Base-by-base conservation (phyloP, 2,888 invertebrate genomes). In the Sclerodermus sp. region DNA sequence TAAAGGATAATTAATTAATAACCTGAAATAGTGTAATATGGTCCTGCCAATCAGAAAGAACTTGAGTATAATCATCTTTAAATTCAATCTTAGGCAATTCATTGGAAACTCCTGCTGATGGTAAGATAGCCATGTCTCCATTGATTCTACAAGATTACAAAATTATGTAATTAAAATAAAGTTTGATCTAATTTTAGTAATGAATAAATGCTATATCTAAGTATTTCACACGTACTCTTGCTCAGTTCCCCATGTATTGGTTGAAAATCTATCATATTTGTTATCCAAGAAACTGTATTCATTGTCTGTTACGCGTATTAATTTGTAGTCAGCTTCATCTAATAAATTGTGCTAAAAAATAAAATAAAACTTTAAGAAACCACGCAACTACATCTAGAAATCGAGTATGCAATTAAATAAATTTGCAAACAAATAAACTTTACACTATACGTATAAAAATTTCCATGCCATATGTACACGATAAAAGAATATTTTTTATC, bases 1-100 rank as follows among this genome's bases (percentile, higher is more conserved):
- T 13, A 39, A n/a, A 2, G 17, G 13, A 42, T 12, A 10, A 40
- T 45, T 31, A 30, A 39, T 34, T 30, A 23, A 29, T 15, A 41
- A 81, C 81, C 73, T 82, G 80, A 45, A 81, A 61, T 47, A 73
- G 75, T 38, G 81, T 79, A 48, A 82, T 70, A 43, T 82, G 80
- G 51, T 79, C 77, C 42, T 82, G 80, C 82, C 82, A 82, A 51
- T 82, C 82, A 42, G 72, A 77, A 52, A 82, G 76, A 55, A 82
- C 79, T 68, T 80, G 80, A 38, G 80, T 79, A 65, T 79, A 81
- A 62, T 82, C 82, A 47, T 82, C 81, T 53, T 79, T 77, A 23
- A 73, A 46, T 74, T 73, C 73, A 40, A 71, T 68, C 57, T 74
- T 73, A 46, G 71, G 68, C 46, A 68, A 57, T 30, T 64, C 57